Percentiles rank a stretch among this genome's conserved stretches.
phyloP scores from a whole-genome alignment of 2,797 vertebrate species.

The Acomys russatus region DNA sequence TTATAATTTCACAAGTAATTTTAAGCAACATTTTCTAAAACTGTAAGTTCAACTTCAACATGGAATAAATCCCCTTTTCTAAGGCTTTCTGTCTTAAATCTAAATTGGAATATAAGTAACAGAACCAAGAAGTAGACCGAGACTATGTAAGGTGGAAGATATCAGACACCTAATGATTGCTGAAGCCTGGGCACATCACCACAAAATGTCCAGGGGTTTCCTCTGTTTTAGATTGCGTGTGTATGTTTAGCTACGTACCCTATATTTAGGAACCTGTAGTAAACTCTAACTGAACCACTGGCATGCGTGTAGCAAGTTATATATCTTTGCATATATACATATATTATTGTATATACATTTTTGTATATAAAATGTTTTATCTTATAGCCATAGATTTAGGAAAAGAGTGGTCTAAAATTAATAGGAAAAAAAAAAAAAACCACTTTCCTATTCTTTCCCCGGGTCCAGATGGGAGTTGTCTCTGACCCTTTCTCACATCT shows the following conservation, averaged over 20 bases:
- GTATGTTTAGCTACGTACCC: background rate
- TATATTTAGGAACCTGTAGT: background rate
- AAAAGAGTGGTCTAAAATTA: background rate
- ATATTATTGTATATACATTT: background rate
- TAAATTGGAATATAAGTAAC: background rate
- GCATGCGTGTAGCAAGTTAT: background rate
- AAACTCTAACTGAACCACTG: background rate
- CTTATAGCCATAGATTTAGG: background rate
- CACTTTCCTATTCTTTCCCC: background rate
- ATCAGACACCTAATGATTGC: background rate
- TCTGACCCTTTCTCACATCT: background rate
- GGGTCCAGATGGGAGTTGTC: background rate
- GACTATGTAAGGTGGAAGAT: background rate
- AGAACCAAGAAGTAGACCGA: background rate
- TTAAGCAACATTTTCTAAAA: background rate
- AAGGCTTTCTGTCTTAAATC: background rate
- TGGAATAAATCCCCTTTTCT: accelerated
- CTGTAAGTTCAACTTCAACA: background rate
- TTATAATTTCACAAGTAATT: background rate
- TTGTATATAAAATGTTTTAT: background rate
- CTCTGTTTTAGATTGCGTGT: background rate
- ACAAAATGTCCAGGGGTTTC: accelerated
- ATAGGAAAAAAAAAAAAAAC: background rate
- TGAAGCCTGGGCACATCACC: background rate
- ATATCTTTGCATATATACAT: background rate